Evolutionary conservation across 2,797 vertebrate genomes (phyloP).

Genomic region (Sebastes diaconus): DNA sequence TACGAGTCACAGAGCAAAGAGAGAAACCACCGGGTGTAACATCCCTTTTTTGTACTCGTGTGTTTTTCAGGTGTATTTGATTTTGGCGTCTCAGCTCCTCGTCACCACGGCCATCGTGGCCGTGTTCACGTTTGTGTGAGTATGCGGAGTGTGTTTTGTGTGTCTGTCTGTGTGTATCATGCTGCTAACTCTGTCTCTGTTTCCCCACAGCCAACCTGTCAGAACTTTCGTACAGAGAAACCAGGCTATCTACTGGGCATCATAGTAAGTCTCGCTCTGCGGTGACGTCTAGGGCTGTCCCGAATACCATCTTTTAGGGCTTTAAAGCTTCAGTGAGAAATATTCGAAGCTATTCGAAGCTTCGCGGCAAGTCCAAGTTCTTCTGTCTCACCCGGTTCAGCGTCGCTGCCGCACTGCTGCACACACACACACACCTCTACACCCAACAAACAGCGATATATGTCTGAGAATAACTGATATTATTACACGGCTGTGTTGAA

Average conservation of each 20-base stretch:
- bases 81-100: slow-evolving; percentile 90
- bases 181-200: slow-evolving; percentile 13
- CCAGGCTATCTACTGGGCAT: slow-evolving; percentile 86
- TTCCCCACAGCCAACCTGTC: slow-evolving; percentile 80
- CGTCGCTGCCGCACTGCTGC: too few relatives aligned
- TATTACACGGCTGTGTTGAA: too few relatives aligned
- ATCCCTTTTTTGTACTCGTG: background rate
- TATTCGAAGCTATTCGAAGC: too few relatives aligned
- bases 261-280: slow-evolving; percentile 86
- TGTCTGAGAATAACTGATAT: too few relatives aligned
- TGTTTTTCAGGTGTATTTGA: slow-evolving; percentile 88
- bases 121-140: slow-evolving; percentile 94
- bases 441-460: too few relatives aligned
- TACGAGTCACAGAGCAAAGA: background rate
- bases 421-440: too few relatives aligned
- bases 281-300: too few relatives aligned
- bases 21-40: background rate
- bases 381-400: too few relatives aligned
- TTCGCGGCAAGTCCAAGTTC: too few relatives aligned
- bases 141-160: slow-evolving; percentile 18
- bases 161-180: background rate
- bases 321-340: too few relatives aligned
- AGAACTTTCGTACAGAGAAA: slow-evolving; percentile 77
- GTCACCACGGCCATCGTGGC: slow-evolving; percentile 89
- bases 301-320: too few relatives aligned